Percentiles rank a stretch among this genome's conserved stretches.
Evolutionary conservation across 2,113 vertebrate genomes (phyloP).

Genomic region (Lates calcarifer): DNA sequence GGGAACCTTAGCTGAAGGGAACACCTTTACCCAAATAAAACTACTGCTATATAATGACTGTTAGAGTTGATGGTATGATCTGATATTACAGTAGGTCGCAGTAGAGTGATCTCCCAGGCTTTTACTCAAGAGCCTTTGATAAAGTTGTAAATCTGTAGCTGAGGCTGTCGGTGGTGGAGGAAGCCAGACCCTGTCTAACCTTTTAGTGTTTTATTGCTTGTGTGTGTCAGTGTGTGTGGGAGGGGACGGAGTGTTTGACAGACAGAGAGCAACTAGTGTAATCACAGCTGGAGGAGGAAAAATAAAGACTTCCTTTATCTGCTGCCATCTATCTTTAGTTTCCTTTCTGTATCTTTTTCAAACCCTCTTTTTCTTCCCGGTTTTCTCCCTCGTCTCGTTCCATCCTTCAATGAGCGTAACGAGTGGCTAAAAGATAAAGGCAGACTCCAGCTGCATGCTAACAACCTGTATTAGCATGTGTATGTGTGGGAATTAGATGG

Average conservation of each 20-base stretch:
- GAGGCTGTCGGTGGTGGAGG: constrained; percentile 40
- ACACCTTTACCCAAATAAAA: not conserved
- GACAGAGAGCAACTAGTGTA: constrained; percentile 43
- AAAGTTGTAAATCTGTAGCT: constrained; percentile 52
- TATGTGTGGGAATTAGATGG: constrained; percentile 35
- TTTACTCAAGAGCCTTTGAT: constrained; percentile 39
- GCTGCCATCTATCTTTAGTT: constrained; percentile 46
- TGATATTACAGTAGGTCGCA: not conserved
- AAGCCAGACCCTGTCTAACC: constrained; percentile 42
- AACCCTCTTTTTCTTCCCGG: not conserved
- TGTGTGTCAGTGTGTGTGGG: constrained; percentile 13
- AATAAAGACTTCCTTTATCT: constrained; percentile 52
- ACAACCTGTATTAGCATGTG: constrained; percentile 31
- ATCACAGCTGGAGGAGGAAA: constrained; percentile 60
- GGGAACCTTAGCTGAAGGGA: not conserved
- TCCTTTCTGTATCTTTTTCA: not conserved
- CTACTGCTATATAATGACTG: not conserved
- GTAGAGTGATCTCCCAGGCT: not conserved
- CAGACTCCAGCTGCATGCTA: constrained; percentile 39
- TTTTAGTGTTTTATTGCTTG: constrained; percentile 29
- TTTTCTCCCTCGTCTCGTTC: not conserved
- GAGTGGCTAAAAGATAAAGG: constrained; percentile 31
- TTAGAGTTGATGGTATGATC: constrained; percentile 1
- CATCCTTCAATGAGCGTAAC: constrained; percentile 3
- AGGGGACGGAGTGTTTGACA: constrained; percentile 41